These are phyloP conservation scores for Tragelaphus strepsiceros DNA, from an alignment of 2,113 vertebrate species.

Conservation along the genomic window DNA sequence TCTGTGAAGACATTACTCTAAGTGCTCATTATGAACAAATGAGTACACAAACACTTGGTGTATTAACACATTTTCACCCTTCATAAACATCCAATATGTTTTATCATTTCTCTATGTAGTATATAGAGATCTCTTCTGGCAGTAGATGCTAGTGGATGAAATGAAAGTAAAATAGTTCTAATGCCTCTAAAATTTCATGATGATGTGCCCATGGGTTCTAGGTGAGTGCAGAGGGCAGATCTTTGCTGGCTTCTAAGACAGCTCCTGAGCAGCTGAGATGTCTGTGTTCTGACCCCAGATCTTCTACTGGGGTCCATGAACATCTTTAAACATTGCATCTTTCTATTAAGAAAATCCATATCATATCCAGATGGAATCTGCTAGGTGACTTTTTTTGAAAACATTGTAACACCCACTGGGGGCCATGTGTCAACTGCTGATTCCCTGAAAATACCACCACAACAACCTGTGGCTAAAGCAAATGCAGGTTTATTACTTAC, in stretches of 20 bases:
- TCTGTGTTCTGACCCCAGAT: background rate
- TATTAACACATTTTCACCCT: background rate
- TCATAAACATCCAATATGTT: background rate
- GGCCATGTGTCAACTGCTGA: background rate
- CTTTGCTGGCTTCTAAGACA: background rate
- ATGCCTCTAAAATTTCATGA: background rate
- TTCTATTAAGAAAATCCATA: background rate
- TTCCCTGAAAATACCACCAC: background rate
- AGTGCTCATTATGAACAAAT: background rate
- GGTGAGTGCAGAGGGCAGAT: background rate
- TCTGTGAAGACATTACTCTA: background rate
- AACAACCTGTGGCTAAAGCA: background rate
- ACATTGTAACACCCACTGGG: background rate
- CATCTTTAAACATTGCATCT: background rate
- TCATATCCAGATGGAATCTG: background rate
- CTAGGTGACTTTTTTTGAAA: background rate
- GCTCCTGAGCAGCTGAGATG: background rate
- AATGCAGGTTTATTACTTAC: background rate
- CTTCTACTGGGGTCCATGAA: background rate
- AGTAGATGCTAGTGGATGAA: background rate
- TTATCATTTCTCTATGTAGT: background rate
- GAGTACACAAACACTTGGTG: background rate
- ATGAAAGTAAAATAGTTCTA: background rate
- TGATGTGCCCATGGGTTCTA: accelerated
- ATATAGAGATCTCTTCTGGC: background rate